phyloP scores from a whole-genome alignment of 2,888 invertebrate genomes.

The Drosophila fungiperda region DNA sequence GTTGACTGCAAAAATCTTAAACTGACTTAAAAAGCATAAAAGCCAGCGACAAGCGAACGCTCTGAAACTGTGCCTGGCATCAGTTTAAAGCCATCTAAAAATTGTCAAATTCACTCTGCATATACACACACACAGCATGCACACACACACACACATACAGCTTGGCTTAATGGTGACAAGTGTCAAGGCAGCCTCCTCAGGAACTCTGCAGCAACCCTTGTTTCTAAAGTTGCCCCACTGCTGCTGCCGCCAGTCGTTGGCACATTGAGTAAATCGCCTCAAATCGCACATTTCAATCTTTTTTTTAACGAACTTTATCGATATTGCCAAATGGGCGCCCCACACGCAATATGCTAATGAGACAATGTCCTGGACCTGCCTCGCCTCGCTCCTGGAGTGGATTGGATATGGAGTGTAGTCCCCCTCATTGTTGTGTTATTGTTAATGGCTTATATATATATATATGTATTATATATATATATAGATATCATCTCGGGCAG shows the following conservation, averaged over 20 bases:
- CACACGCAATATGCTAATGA: conserved; percentile 83
- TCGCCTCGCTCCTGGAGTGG: not conserved
- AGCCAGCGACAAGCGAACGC: conserved; percentile 43
- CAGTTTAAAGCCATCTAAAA: conserved; percentile 61
- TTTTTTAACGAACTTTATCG: conserved; percentile 77
- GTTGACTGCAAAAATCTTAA: conserved; percentile 71
- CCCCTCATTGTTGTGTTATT: conserved; percentile 29
- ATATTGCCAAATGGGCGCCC: conserved; percentile 77
- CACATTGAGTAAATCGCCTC: conserved; percentile 70
- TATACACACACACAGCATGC: conserved; percentile 3
- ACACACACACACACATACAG: conserved; percentile 34
- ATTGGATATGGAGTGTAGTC: not conserved
- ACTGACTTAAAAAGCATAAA: conserved; percentile 77
- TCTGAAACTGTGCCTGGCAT: conserved; percentile 64
- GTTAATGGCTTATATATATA: conserved; percentile 61
- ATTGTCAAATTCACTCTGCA: conserved; percentile 36
- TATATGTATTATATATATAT: not conserved
- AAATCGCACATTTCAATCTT: conserved; percentile 77
- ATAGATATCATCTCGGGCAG: conserved; percentile 63
- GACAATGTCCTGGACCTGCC: conserved; percentile 45
- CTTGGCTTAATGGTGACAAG: conserved; percentile 80
- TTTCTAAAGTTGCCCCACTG: conserved; percentile 10
- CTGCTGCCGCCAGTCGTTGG: conserved; percentile 39
- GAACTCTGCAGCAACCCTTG: conserved; percentile 37
- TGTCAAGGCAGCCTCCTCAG: conserved; percentile 61